phyloP scores from a whole-genome alignment of 2,888 invertebrate species.

The Flabesymbios commensalis region DNA sequence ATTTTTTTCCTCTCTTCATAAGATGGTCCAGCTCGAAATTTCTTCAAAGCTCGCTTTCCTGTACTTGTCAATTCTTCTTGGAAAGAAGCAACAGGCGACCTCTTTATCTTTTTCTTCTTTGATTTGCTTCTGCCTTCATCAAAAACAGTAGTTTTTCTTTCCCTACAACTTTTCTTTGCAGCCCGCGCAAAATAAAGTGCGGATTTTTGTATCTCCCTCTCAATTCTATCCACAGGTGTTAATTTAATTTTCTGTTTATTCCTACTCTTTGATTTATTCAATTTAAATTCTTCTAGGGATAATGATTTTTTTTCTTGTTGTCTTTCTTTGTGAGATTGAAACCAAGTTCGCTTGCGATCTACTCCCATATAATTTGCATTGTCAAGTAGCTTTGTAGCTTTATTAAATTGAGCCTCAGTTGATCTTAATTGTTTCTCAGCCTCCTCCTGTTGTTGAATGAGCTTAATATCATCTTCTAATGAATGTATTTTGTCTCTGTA shows the following conservation, averaged over 20 bases:
- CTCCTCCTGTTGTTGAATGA: slow-evolving; percentile 77
- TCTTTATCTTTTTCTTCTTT: slow-evolving; percentile 2
- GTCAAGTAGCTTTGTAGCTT: slow-evolving; percentile 49
- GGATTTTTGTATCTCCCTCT: too few relatives aligned
- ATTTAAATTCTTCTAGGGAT: too few relatives aligned
- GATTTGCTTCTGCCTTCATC: background rate
- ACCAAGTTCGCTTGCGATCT: slow-evolving; percentile 21
- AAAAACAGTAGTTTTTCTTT: background rate
- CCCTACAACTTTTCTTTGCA: background rate
- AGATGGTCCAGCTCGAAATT: slow-evolving; percentile 8
- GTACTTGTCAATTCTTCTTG: slow-evolving; percentile 11
- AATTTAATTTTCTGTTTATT: background rate
- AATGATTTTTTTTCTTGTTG: slow-evolving; percentile 16
- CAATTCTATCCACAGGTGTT: background rate
- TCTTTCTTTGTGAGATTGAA: slow-evolving; percentile 23
- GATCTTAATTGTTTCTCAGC: slow-evolving; percentile 81
- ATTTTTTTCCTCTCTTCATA: background rate
- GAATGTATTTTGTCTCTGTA: slow-evolving; percentile 7
- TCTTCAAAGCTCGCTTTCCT: background rate
- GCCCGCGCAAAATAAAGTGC: too few relatives aligned
- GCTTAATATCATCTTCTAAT: slow-evolving; percentile 79
- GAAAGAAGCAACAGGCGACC: background rate
- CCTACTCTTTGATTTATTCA: too few relatives aligned
- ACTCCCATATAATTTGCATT: background rate
- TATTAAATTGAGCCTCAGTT: slow-evolving; percentile 81